These are phyloP conservation scores for Galerucella pusilla DNA, from an alignment of 2,888 invertebrate genomes.

Conservation along the genomic window DNA sequence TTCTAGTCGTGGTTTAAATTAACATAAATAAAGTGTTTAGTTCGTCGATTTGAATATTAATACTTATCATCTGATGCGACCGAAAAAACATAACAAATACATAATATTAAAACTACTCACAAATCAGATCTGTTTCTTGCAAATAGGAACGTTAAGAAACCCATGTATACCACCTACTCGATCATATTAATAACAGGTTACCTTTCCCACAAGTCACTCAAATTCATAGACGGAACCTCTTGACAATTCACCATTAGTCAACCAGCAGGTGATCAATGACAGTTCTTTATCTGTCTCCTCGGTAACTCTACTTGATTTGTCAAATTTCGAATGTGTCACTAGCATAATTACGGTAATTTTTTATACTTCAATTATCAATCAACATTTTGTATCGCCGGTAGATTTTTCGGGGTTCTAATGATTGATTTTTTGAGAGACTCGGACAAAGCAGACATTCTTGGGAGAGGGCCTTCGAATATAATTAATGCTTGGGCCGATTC, in stretches of 20 bases:
- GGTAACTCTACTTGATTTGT: slow-evolving; percentile 52
- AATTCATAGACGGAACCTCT: slow-evolving; percentile 43
- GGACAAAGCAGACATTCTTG: slow-evolving; percentile 7
- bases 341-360: slow-evolving; percentile 51
- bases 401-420: slow-evolving; percentile 22
- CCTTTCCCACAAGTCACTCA: slow-evolving; percentile 49
- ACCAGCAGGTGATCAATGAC: slow-evolving; percentile 56
- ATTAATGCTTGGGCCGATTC: background rate
- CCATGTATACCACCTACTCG: slow-evolving; percentile 31
- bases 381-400: slow-evolving; percentile 29
- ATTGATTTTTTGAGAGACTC: slow-evolving; percentile 14
- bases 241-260: slow-evolving; percentile 54
- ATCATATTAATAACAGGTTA: slow-evolving; percentile 42
- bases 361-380: slow-evolving; percentile 49
- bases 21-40: slow-evolving; percentile 14
- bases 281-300: slow-evolving; percentile 53
- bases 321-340: slow-evolving; percentile 55
- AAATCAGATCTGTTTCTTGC: slow-evolving; percentile 31
- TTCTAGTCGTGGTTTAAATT: slow-evolving; percentile 5
- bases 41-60: background rate
- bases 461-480: background rate
- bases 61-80: slow-evolving; percentile 7
- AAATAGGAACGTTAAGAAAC: slow-evolving; percentile 24
- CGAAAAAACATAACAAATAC: slow-evolving; percentile 13
- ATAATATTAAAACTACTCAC: slow-evolving; percentile 10